phyloP scores from a whole-genome alignment of 2,113 vertebrate species.

The Chlorocebus sabaeus region DNA sequence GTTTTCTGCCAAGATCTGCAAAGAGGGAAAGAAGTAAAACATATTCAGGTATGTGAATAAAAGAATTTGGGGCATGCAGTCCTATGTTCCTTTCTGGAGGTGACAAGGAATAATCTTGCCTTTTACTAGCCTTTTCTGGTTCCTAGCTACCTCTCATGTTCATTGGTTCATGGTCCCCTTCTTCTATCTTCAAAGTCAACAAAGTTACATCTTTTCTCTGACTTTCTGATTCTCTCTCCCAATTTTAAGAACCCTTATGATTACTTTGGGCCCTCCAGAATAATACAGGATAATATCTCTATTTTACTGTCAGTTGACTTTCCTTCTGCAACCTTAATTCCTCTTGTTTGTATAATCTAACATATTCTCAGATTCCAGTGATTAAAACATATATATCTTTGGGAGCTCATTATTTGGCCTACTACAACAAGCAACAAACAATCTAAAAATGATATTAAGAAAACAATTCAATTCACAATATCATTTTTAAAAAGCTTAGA shows the following conservation, averaged over 20 bases:
- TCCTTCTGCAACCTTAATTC: not conserved
- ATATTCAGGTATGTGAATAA: not conserved
- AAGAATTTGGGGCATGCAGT: not conserved
- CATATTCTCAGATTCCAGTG: not conserved
- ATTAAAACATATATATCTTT: not conserved
- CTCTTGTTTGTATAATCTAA: not conserved
- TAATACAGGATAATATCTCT: not conserved
- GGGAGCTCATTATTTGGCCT: not conserved
- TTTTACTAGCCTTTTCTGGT: not conserved
- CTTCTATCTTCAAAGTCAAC: not conserved
- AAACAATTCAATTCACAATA: not conserved
- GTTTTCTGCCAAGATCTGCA: constrained; percentile 37
- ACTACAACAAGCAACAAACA: not conserved
- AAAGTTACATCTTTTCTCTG: not conserved
- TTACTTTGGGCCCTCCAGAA: not conserved
- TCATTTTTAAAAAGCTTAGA: not conserved
- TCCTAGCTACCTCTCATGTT: not conserved
- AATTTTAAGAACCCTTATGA: not conserved
- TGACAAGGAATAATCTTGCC: not conserved
- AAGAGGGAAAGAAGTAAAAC: not conserved
- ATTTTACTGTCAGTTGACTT: not conserved
- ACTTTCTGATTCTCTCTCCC: not conserved
- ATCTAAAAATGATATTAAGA: not conserved
- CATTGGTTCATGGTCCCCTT: not conserved
- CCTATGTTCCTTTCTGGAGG: not conserved